A percentile compares a stretch with the other conserved stretches of the same genome.
Conservation (phyloP, 2,113 vertebrate species). For the Caranx melampygus region DNA sequence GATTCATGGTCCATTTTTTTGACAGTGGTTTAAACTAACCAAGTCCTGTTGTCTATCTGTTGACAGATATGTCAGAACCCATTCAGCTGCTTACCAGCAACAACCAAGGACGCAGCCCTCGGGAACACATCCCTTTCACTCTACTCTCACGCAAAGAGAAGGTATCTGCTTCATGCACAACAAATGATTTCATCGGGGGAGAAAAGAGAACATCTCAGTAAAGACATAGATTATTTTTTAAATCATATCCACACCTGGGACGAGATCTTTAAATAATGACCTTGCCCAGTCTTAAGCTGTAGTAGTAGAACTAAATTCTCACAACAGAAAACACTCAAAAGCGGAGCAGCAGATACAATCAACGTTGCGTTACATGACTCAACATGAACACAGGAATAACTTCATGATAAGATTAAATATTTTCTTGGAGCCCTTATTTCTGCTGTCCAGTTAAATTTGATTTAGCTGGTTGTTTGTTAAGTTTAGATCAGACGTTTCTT, state of each 20-base stretch:
- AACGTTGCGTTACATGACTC: background rate
- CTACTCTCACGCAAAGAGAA: constrained; percentile 89
- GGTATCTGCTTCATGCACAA: constrained; percentile 71
- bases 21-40: background rate
- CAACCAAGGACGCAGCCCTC: constrained; percentile 81
- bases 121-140: constrained; percentile 85
- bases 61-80: constrained; percentile 91
- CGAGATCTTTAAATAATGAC: background rate
- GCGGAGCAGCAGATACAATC: background rate
- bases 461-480: background rate
- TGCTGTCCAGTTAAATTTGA: background rate
- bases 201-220: too few species aligned
- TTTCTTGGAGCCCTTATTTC: background rate
- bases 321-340: background rate
- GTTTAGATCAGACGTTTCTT: background rate
- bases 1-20: background rate
- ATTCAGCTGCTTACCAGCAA: constrained; percentile 90
- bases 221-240: constrained; percentile 18
- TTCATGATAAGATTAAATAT: background rate
- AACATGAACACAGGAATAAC: background rate
- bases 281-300: background rate
- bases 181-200: background rate
- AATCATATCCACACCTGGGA: background rate
- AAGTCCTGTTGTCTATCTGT: constrained; percentile 30
- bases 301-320: background rate